phyloP scores from a whole-genome alignment of 2,797 vertebrate genomes.

The Onychomys torridus region DNA sequence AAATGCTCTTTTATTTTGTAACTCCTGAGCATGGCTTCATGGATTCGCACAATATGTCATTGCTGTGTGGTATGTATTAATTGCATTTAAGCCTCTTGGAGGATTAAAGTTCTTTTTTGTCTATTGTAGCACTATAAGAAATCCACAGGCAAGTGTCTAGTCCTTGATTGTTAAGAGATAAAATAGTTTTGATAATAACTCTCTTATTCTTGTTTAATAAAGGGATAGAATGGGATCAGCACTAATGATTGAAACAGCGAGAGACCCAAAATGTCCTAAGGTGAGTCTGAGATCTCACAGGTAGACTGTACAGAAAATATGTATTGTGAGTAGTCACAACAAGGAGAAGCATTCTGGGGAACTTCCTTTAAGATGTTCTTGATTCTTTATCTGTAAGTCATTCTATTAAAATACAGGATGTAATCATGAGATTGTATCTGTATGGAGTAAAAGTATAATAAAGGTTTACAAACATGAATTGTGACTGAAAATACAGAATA shows the following conservation, averaged over 20 bases:
- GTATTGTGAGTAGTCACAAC: not conserved
- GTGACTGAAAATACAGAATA: conserved; percentile 28
- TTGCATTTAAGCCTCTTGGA: not conserved
- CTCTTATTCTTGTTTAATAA: conserved; percentile 75
- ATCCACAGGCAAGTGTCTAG: not conserved
- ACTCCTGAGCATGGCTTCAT: not conserved
- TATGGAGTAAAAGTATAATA: not conserved
- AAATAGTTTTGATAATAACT: conserved; percentile 60
- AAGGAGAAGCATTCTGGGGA: conserved; percentile 15
- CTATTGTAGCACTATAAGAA: not conserved
- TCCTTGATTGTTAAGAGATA: conserved; percentile 35
- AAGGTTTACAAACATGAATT: conserved; percentile 21
- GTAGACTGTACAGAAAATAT: not conserved
- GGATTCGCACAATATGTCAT: not conserved
- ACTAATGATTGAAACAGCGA: conserved; percentile 96
- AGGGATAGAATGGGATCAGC: conserved; percentile 97
- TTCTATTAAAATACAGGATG: not conserved
- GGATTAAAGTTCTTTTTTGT: not conserved
- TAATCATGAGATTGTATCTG: conserved; percentile 17
- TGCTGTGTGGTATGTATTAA: not conserved
- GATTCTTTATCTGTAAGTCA: conserved; percentile 28
- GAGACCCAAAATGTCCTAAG: conserved; percentile 95
- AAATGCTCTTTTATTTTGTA: not conserved
- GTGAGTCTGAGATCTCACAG: conserved; percentile 87
- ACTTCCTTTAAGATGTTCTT: conserved; percentile 26